phyloP scores from a whole-genome alignment of 2,888 invertebrate species.

The Agyllia agylla region DNA sequence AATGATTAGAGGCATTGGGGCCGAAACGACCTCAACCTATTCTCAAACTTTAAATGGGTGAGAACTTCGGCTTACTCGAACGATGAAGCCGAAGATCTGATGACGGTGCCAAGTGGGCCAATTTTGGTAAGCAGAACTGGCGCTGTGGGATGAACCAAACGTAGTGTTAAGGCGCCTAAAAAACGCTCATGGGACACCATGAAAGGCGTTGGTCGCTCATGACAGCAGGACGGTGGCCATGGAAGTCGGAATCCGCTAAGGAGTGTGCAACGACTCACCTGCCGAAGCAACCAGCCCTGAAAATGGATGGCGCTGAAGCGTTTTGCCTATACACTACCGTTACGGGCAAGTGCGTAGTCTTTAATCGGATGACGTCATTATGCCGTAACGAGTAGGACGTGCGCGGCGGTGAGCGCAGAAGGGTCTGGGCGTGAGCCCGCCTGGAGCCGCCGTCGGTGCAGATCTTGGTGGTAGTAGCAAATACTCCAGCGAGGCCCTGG shows the following conservation, averaged over 20 bases:
- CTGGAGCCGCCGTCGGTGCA: slow-evolving; percentile 89
- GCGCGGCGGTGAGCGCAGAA: slow-evolving; percentile 89
- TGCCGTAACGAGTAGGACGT: slow-evolving; percentile 45
- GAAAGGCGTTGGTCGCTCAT: slow-evolving; percentile 83
- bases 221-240: slow-evolving; percentile 77
- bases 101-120: slow-evolving; percentile 94
- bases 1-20: slow-evolving; percentile 95
- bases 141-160: slow-evolving; percentile 96
- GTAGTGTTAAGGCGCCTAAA: slow-evolving; percentile 94
- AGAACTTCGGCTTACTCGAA: slow-evolving; percentile 92
- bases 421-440: slow-evolving; percentile 89
- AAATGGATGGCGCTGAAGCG: slow-evolving; percentile 93
- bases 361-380: slow-evolving; percentile 42
- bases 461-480: slow-evolving; percentile 93
- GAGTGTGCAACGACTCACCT: slow-evolving; percentile 79
- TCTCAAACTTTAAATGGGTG: slow-evolving; percentile 96
- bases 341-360: slow-evolving; percentile 78
- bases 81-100: slow-evolving; percentile 88
- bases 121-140: slow-evolving; percentile 97
- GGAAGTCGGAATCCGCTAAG: slow-evolving; percentile 75
- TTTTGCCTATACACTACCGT: slow-evolving; percentile 88
- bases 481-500: slow-evolving; percentile 91
- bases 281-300: slow-evolving; percentile 91
- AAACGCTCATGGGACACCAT: slow-evolving; percentile 86
- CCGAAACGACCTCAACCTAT: slow-evolving; percentile 95